Evolutionary conservation across 2,888 invertebrate genomes (phyloP).

Genomic region (Rhamnusium bicolor): DNA sequence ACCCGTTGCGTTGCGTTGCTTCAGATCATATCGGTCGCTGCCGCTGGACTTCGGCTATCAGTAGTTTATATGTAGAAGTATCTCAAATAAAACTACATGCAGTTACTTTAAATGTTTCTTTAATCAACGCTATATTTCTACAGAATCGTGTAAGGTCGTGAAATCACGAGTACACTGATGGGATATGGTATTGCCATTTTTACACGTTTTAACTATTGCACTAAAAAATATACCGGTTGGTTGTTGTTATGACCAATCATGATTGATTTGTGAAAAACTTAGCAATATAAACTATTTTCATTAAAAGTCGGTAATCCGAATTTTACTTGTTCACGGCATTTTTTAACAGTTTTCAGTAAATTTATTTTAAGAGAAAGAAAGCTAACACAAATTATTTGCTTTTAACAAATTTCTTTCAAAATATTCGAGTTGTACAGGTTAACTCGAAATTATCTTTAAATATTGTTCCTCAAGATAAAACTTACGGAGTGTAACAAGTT

Average conservation of each 20-base stretch:
- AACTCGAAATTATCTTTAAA: neutral
- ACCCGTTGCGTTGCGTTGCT: too few relatives aligned
- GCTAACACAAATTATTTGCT: too few relatives aligned
- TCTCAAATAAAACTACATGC: conserved; percentile 35
- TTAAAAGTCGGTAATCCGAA: conserved; percentile 20
- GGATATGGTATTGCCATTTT: conserved; percentile 72
- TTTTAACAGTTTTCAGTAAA: conserved; percentile 21
- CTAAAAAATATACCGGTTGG: conserved; percentile 65
- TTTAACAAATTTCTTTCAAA: too few relatives aligned
- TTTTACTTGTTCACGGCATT: conserved; percentile 22
- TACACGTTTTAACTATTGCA: conserved; percentile 71
- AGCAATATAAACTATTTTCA: conserved; percentile 30
- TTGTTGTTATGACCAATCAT: conserved; percentile 55
- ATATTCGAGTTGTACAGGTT: conserved; percentile 4
- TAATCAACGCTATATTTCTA: conserved; percentile 71
- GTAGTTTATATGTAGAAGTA: neutral
- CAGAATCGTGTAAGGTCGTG: conserved; percentile 68
- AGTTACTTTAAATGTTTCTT: conserved; percentile 69
- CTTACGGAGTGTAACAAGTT: neutral
- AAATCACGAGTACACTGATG: conserved; percentile 68
- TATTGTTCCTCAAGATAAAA: neutral
- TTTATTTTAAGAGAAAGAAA: conserved; percentile 1
- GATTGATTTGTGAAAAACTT: conserved; percentile 37
- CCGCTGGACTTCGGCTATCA: neutral
- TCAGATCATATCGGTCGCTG: neutral